A percentile compares a stretch with the other conserved stretches of the same genome.
These are phyloP conservation scores for Echinometra lucunter DNA, from an alignment of 53 echinoderm and acorn worm species.

Conservation along the genomic window DNA sequence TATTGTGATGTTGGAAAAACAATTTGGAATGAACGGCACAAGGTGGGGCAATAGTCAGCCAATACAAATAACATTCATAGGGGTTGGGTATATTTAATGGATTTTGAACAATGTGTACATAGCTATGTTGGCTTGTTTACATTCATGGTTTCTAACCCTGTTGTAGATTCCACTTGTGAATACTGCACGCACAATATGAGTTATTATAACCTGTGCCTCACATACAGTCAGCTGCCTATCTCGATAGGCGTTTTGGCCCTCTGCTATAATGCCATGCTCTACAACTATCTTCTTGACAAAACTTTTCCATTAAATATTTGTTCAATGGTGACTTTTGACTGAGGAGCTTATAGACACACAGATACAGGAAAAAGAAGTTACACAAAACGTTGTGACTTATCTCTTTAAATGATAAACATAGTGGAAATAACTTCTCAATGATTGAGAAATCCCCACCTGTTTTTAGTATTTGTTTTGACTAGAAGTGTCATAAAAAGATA, in stretches of 20 bases:
- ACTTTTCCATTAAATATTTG: not conserved
- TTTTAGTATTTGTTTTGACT: not conserved
- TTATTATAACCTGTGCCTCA: not conserved
- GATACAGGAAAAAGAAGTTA: not conserved
- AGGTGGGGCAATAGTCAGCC: not conserved
- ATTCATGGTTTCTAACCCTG: not conserved
- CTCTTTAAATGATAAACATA: not conserved
- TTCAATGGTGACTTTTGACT: not conserved
- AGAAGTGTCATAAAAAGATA: not conserved
- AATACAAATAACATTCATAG: not conserved
- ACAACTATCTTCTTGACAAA: not conserved
- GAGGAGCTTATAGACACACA: not conserved
- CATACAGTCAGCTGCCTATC: not conserved
- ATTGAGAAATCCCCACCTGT: conserved; percentile 33
- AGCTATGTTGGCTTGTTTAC: not conserved
- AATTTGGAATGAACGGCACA: no score
- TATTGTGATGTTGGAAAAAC: no score
- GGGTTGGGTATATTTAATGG: not conserved
- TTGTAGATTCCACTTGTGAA: not conserved
- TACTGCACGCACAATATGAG: not conserved
- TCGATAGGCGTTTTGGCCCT: not conserved
- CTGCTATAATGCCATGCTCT: not conserved
- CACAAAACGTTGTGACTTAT: not conserved
- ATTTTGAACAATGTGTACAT: not conserved
- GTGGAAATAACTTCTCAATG: not conserved